Conservation (phyloP, 2,888 invertebrate species). For the Teleogryllus oceanicus region DNA sequence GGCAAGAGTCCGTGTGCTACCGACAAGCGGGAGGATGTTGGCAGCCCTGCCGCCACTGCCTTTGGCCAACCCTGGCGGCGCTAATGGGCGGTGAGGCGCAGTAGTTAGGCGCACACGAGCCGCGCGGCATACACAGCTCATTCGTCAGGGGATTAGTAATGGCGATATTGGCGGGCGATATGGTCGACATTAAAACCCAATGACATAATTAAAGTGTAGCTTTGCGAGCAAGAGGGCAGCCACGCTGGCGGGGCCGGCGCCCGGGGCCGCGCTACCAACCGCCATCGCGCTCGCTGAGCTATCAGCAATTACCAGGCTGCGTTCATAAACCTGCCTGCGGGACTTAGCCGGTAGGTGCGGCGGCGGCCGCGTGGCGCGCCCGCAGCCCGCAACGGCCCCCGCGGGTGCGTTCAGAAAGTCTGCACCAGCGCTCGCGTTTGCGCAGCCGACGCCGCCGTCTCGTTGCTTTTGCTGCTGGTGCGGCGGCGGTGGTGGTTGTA, state of each 20-base stretch:
- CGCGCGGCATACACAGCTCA: constrained; percentile 19
- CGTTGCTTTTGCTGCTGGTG: too few species aligned
- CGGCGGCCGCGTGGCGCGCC: background rate
- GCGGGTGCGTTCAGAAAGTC: too few species aligned
- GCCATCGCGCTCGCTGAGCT: background rate
- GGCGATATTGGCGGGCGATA: constrained; percentile 27
- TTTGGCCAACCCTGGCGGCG: background rate
- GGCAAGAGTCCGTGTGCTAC: too few species aligned
- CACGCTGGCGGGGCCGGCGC: background rate
- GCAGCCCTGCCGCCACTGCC: background rate
- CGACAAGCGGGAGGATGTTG: too few species aligned
- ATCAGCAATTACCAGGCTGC: constrained; percentile 18
- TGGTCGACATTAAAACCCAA: constrained; percentile 25
- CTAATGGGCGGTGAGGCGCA: background rate
- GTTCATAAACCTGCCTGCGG: background rate
- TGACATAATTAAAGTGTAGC: constrained; percentile 18
- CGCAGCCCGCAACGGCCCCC: too few species aligned
- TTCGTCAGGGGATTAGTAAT: constrained; percentile 34
- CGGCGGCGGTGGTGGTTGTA: too few species aligned
- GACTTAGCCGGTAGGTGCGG: background rate
- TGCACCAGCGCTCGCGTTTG: too few species aligned
- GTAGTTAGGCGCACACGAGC: background rate
- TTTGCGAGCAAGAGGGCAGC: background rate
- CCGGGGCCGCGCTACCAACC: background rate
- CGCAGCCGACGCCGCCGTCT: too few species aligned